phyloP scores from a whole-genome alignment of 2,797 vertebrate genomes.

The Cichlasoma orientale region DNA sequence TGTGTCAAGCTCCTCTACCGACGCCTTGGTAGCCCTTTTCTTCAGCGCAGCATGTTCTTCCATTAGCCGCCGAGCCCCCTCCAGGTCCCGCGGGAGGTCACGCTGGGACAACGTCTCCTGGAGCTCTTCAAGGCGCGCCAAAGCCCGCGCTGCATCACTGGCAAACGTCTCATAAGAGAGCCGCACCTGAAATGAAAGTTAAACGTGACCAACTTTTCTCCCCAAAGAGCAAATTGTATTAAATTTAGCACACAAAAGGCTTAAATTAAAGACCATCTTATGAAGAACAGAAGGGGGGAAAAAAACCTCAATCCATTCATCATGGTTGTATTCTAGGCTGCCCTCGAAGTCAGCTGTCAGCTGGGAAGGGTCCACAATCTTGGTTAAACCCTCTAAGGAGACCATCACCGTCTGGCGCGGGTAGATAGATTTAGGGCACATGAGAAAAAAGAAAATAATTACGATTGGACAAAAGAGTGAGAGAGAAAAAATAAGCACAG shows the following conservation, averaged over 20 bases:
- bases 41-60: slow-evolving; percentile 94
- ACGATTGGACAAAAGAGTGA: background rate
- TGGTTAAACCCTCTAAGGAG: slow-evolving; percentile 97
- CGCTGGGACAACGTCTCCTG: slow-evolving; percentile 95
- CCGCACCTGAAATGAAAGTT: slow-evolving; percentile 64
- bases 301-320: slow-evolving; percentile 95
- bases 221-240: background rate
- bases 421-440: background rate
- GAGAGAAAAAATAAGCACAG: background rate
- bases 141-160: slow-evolving; percentile 89
- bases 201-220: background rate
- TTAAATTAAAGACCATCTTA: background rate
- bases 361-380: slow-evolving; percentile 97
- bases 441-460: background rate
- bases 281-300: background rate
- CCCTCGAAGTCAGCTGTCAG: slow-evolving; percentile 96
- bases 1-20: slow-evolving; percentile 93
- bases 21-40: slow-evolving; percentile 95
- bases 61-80: slow-evolving; percentile 92
- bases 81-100: slow-evolving; percentile 94
- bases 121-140: slow-evolving; percentile 92
- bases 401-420: slow-evolving; percentile 93
- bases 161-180: slow-evolving; percentile 94
- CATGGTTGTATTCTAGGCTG: slow-evolving; percentile 96
- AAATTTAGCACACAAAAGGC: background rate